Percentiles rank a stretch among this genome's conserved stretches.
phyloP scores from a whole-genome alignment of 2,113 vertebrate genomes.

The Oxyruncus cristatus region DNA sequence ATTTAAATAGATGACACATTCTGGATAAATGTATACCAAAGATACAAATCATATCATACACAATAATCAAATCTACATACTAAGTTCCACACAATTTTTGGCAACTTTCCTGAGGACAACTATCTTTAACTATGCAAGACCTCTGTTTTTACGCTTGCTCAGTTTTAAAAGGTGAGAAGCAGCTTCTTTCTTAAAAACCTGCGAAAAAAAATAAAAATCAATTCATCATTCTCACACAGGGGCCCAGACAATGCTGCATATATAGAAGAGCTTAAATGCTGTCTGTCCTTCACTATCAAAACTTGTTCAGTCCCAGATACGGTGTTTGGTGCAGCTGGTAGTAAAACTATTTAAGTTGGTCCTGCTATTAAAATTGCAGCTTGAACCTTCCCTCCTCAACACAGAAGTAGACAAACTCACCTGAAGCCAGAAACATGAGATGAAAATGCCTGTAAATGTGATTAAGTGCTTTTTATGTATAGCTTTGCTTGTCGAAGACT shows the following conservation, averaged over 20 bases:
- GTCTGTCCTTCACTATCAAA: neutral
- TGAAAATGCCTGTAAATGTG: neutral
- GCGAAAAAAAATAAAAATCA: neutral
- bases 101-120: neutral
- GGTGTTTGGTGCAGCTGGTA: neutral
- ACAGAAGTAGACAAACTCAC: neutral
- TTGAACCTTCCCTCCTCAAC: neutral
- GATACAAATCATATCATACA: neutral
- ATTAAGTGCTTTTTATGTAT: neutral
- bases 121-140: neutral
- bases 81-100: neutral
- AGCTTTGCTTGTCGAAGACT: neutral
- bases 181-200: neutral
- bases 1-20: neutral
- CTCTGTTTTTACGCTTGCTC: neutral
- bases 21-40: neutral
- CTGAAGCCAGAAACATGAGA: rapidly evolving
- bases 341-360: neutral
- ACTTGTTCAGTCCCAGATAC: neutral
- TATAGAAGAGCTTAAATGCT: neutral
- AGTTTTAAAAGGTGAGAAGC: neutral
- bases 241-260: neutral
- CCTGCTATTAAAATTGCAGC: neutral
- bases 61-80: neutral
- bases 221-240: neutral